Evolutionary conservation across 2,888 invertebrate species (phyloP), one percentile per base, ranked within the genome.

Genomic region (Cyrtodaria siliqua): DNA sequence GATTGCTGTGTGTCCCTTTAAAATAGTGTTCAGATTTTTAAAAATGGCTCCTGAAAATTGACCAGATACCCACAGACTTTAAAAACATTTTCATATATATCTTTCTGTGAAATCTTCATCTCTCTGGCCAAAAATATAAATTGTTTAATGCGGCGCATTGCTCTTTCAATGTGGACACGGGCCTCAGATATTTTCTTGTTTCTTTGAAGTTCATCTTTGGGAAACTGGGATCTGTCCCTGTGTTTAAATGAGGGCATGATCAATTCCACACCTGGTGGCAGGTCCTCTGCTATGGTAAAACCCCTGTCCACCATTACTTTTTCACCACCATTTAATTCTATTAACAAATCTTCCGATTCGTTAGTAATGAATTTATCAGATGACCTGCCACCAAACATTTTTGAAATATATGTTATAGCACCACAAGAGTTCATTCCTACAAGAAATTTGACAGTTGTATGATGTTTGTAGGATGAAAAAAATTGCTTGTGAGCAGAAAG

Each of bases 221-320:
- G 20, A 47, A 72, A 60, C 16, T 72, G 72, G 1, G 62, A 62
- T 40, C 63, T 63, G 50, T 72, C 55, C 20, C 66, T 64, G 20
- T 60, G 72, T 53, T 72, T 72, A n/a, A 72, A 66, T 20, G 64
- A 55, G n/a, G 71, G 57, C 1, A 66, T 72, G 2, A 66, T 18
- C 2, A 72, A 33, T 33, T 64, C 24, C 20, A 72, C 66, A 18
- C 72, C 64, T 14, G 20, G 14, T 8, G 72, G 64, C 16, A 72
- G 27, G 29, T 67, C 67, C 55, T 67, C 52, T 9, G 38, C 18
- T 29, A 79, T 70, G 0, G 64, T 66, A 59, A 79, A 74, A 8
- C 79, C 79, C 50, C 74, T 18, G 49, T 73, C 78, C 14, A 57
- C 77, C 77, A 72, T 77, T 3, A 77, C 67, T 49, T 71, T 71